phyloP scores from a whole-genome alignment of 2,888 invertebrate genomes.

The Heliconius sara region DNA sequence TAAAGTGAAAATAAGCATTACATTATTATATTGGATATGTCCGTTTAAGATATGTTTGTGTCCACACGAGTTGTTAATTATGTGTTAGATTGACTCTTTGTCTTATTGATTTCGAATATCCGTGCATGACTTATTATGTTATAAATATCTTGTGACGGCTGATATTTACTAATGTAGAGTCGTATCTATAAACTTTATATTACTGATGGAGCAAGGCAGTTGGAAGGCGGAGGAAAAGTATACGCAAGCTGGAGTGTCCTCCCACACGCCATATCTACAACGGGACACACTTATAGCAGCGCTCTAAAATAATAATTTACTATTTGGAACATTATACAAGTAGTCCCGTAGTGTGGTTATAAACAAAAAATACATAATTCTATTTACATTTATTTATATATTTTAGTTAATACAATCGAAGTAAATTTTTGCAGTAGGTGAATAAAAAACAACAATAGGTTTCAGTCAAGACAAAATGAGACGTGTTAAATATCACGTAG shows the following conservation, averaged over 20 bases:
- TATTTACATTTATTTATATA: background rate
- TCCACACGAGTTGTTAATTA: constrained; percentile 43
- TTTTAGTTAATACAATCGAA: background rate
- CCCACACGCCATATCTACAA: constrained; percentile 47
- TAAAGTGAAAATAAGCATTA: constrained; percentile 5
- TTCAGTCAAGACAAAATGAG: background rate
- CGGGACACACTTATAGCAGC: constrained; percentile 45
- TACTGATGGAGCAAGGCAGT: constrained; percentile 26
- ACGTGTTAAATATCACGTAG: background rate
- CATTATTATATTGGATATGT: background rate
- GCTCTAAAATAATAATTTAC: constrained; percentile 32
- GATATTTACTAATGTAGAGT: constrained; percentile 8
- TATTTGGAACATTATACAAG: constrained; percentile 21
- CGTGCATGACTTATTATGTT: constrained; percentile 36
- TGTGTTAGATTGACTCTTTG: constrained; percentile 44
- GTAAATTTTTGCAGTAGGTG: background rate
- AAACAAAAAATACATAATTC: background rate
- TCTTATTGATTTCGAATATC: constrained; percentile 45
- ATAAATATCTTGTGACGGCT: background rate
- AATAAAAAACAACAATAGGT: background rate
- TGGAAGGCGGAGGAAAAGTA: constrained; percentile 34
- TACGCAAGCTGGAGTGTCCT: constrained; percentile 45
- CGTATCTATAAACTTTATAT: constrained; percentile 12
- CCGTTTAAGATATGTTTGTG: constrained; percentile 29
- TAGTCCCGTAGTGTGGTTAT: background rate